Percentiles rank a stretch among this genome's conserved stretches.
Conservation (phyloP, 2,888 invertebrate species). For the Norana najaformis region DNA sequence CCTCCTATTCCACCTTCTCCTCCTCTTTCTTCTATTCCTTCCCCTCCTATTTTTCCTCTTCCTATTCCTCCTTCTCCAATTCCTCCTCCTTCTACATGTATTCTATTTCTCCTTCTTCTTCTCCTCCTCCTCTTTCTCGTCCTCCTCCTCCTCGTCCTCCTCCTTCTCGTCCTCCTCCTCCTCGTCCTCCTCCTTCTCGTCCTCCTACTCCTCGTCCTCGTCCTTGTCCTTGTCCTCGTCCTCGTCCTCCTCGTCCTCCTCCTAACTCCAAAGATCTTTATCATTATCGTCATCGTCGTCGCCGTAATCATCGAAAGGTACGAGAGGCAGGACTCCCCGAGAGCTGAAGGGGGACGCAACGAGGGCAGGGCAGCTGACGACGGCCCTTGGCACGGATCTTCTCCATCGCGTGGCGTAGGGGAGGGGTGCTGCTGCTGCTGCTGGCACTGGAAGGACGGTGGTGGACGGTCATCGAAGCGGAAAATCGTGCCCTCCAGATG, state of each 20-base stretch:
- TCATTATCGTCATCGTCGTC: not conserved
- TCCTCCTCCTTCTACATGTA: too few relatives aligned
- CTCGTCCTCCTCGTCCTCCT: not conserved
- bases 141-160: not conserved
- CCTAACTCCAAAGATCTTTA: not conserved
- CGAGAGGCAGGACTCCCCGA: not conserved
- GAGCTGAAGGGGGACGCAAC: not conserved
- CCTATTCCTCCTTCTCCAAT: not conserved
- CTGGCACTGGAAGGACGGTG: not conserved
- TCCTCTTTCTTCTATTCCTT: too few relatives aligned
- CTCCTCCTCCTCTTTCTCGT: too few relatives aligned
- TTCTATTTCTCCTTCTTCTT: too few relatives aligned
- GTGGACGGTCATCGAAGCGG: not conserved
- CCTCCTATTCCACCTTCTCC: too few relatives aligned
- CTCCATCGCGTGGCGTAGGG: not conserved
- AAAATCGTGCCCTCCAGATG: conserved; percentile 13
- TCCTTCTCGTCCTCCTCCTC: too few relatives aligned
- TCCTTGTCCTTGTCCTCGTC: not conserved
- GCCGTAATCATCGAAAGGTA: not conserved
- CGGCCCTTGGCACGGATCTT: not conserved
- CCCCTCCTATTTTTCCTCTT: not conserved
- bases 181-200: not conserved
- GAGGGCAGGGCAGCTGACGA: not conserved
- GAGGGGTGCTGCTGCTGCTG: not conserved
- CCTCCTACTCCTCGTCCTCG: not conserved